These are phyloP conservation scores for Geococcyx californianus DNA, from an alignment of 2,113 vertebrate species.

Conservation along the genomic window DNA sequence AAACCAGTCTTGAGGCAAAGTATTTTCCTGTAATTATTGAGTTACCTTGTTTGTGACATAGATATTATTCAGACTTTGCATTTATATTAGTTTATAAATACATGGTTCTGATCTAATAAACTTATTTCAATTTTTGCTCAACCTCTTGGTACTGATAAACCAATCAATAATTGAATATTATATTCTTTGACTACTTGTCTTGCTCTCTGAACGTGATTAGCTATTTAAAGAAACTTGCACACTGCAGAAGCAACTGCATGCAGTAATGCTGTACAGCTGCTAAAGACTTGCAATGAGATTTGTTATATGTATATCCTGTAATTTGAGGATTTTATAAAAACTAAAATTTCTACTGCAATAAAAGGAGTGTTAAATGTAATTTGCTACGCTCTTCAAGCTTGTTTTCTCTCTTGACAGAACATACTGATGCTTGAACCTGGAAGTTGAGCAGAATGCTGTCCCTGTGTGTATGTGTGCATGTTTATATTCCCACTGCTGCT, in stretches of 20 bases:
- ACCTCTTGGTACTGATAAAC: conserved; percentile 34
- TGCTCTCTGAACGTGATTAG: conserved; percentile 26
- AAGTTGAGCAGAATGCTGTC: conserved; percentile 42
- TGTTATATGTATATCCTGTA: conserved; percentile 56
- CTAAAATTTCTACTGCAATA: conserved; percentile 75
- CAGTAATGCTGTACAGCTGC: conserved; percentile 52
- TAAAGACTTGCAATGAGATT: conserved; percentile 46
- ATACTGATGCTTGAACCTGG: conserved; percentile 6
- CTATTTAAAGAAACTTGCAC: conserved; percentile 64
- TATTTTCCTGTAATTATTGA: conserved; percentile 33
- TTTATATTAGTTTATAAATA: conserved; percentile 51
- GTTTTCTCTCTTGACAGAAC: conserved; percentile 21
- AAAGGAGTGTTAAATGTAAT: conserved; percentile 60
- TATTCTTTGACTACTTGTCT: conserved; percentile 31
- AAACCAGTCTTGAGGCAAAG: conserved; percentile 8
- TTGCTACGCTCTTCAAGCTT: conserved; percentile 33
- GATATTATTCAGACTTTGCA: conserved; percentile 49
- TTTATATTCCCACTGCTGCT: background rate
- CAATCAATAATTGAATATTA: conserved; percentile 15
- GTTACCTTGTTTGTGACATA: conserved; percentile 37
- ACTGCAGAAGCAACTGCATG: conserved; percentile 65
- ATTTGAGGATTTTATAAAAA: conserved; percentile 68
- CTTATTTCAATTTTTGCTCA: conserved; percentile 36
- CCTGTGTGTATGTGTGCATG: background rate
- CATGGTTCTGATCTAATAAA: too few relatives aligned